phyloP scores from a whole-genome alignment of 53 echinoderm and acorn worm species.

The Echinometra lucunter region DNA sequence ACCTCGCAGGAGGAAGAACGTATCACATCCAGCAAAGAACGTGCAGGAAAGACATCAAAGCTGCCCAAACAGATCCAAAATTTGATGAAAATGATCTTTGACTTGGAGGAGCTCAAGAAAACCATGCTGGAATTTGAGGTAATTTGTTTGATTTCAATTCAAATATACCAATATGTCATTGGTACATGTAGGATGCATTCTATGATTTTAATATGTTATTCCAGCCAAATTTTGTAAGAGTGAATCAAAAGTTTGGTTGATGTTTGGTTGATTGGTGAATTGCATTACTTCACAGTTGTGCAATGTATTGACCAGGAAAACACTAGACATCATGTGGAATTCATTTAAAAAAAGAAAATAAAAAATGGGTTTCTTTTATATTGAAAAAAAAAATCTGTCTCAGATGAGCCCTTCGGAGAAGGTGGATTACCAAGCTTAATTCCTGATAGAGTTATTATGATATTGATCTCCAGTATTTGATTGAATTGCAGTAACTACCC shows the following conservation, averaged over 20 bases:
- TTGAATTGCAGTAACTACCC: not conserved
- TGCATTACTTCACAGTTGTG: too few relatives aligned
- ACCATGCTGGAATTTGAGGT: constrained; percentile 99
- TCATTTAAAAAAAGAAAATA: too few relatives aligned
- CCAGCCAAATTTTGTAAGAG: not conserved
- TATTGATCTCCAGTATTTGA: not conserved
- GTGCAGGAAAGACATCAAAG: constrained; percentile 75
- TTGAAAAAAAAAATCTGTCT: not conserved
- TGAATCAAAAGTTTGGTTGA: too few relatives aligned
- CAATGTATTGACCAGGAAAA: too few relatives aligned
- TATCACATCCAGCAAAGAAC: constrained; percentile 71
- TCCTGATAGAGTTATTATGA: too few relatives aligned
- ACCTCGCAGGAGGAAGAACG: constrained; percentile 80
- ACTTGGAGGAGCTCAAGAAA: constrained; percentile 94
- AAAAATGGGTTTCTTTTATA: not conserved
- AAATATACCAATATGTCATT: not conserved
- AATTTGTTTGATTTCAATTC: not conserved
- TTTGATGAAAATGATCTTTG: constrained; percentile 95
- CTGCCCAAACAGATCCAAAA: constrained; percentile 80
- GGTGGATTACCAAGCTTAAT: too few relatives aligned
- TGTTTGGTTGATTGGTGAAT: too few relatives aligned
- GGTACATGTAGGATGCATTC: not conserved
- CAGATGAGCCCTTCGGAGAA: too few relatives aligned
- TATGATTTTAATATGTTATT: not conserved
- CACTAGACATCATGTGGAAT: too few relatives aligned